phyloP scores from a whole-genome alignment of 2,113 vertebrate species.

The Corythaeola cristata region DNA sequence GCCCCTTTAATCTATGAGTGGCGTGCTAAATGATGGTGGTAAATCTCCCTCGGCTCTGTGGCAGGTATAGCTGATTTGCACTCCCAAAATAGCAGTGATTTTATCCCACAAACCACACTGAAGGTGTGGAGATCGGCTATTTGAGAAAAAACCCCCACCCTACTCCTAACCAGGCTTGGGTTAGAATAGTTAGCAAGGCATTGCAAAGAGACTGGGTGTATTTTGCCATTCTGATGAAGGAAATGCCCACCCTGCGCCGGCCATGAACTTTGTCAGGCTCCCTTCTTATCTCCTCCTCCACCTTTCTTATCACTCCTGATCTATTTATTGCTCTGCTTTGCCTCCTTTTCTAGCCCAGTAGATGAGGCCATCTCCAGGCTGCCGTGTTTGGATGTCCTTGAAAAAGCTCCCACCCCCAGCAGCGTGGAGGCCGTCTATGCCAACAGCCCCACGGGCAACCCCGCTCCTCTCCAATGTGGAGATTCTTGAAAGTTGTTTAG shows the following conservation, averaged over 20 bases:
- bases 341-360: not conserved
- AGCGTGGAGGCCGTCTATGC: not conserved
- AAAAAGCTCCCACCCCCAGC: not conserved
- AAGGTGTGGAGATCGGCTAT: not conserved
- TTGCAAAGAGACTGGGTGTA: not conserved
- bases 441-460: not conserved
- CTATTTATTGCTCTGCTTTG: not conserved
- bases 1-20: conserved; percentile 45
- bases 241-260: not conserved
- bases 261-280: not conserved
- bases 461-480: not conserved
- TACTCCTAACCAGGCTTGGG: not conserved
- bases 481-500: not conserved
- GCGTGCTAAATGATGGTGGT: conserved; percentile 22
- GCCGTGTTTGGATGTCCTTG: not conserved
- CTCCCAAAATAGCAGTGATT: not conserved
- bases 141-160: not conserved
- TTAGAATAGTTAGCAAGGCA: not conserved
- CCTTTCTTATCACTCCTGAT: not conserved
- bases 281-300: not conserved
- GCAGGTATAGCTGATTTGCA: conserved; percentile 15
- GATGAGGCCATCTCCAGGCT: not conserved
- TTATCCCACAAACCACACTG: not conserved
- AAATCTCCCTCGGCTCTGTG: not conserved
- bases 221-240: not conserved